These are phyloP conservation scores for Epicampocera succincta DNA, from an alignment of 2,888 invertebrate genomes.

Conservation along the genomic window DNA sequence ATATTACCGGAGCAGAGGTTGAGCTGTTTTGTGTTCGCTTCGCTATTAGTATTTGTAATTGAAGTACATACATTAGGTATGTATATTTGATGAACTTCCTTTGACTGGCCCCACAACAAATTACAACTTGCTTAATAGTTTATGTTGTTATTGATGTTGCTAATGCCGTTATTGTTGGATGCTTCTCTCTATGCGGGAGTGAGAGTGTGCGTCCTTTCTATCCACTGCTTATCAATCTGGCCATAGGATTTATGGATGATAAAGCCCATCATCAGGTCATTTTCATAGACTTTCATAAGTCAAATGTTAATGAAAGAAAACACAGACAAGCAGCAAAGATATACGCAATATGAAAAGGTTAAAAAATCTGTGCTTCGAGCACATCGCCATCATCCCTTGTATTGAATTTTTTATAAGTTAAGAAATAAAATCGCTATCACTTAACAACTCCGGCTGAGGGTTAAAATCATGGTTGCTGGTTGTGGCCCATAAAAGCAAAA, in stretches of 20 bases:
- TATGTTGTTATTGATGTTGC: constrained; percentile 68
- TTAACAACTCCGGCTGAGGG: constrained; percentile 26
- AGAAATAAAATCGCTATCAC: constrained; percentile 46
- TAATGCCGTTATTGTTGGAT: constrained; percentile 37
- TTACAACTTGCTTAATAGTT: constrained; percentile 70
- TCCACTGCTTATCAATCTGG: constrained; percentile 9
- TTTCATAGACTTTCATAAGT: constrained; percentile 56
- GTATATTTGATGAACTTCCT: constrained; percentile 67
- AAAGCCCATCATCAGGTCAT: constrained; percentile 64
- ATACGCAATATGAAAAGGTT: constrained; percentile 16
- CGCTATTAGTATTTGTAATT: constrained; percentile 20
- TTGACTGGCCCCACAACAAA: constrained; percentile 57
- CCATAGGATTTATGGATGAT: constrained; percentile 60
- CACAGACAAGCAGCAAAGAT: constrained; percentile 15
- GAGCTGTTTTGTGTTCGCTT: constrained; percentile 18
- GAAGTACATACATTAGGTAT: constrained; percentile 57
- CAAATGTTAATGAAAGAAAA: constrained; percentile 25
- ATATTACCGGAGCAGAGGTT: constrained; percentile 24
- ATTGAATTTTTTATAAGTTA: constrained; percentile 41
- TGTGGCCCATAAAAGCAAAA: constrained; percentile 53
- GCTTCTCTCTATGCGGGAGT: neutral
- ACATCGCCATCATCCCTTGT: constrained; percentile 31
- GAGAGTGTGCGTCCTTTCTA: neutral
- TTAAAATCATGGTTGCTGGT: constrained; percentile 56
- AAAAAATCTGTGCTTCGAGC: constrained; percentile 35